Evolutionary conservation across 23 tunicate genomes (phyloP).

Genomic region (Ciona savignyi): DNA sequence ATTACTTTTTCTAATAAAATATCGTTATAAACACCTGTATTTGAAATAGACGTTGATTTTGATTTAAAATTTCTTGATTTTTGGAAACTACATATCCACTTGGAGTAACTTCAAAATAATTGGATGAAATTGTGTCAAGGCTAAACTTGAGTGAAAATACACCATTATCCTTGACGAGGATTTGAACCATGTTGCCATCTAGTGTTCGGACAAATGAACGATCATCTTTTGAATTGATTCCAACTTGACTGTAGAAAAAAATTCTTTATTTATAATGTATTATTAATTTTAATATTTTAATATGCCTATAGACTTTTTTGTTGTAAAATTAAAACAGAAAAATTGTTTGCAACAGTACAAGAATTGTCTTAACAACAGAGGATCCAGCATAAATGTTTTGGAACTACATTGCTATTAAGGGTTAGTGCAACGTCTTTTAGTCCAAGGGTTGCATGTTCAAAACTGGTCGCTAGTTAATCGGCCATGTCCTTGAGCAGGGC

Average conservation of each 20-base stretch:
- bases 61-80: neutral
- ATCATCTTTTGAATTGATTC: neutral
- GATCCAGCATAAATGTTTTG: no score
- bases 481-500: no score
- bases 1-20: neutral
- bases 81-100: neutral
- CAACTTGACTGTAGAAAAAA: neutral
- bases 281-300: no score
- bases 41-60: neutral
- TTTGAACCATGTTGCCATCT: neutral
- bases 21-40: neutral
- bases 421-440: no score
- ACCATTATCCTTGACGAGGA: neutral
- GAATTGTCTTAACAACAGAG: no score
- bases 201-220: neutral
- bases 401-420: no score
- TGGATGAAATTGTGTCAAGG: neutral
- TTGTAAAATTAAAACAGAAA: no score
- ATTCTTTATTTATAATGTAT: no score
- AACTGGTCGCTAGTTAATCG: no score
- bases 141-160: neutral
- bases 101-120: neutral
- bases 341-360: no score
- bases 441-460: no score
- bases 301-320: no score